Conservation (phyloP, 2,797 vertebrate species). For the Rhinella marina region DNA sequence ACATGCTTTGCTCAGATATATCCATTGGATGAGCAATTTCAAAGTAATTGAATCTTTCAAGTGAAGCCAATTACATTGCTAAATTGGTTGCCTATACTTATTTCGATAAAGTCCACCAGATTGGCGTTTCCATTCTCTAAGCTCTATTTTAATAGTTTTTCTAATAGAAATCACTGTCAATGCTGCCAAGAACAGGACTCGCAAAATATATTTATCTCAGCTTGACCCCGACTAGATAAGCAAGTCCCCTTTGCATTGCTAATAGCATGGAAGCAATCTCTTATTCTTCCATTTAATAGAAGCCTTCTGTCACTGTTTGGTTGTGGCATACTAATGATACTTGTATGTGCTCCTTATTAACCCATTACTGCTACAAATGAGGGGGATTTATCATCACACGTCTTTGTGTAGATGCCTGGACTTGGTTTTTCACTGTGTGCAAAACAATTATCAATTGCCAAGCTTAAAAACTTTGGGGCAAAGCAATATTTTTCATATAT, state of each 20-base stretch:
- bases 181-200: conserved; percentile 13
- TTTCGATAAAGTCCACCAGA: conserved; percentile 28
- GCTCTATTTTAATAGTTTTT: conserved; percentile 41
- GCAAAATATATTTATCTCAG: conserved; percentile 37
- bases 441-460: neutral
- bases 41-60: conserved; percentile 55
- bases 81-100: conserved; percentile 45
- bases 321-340: conserved; percentile 15
- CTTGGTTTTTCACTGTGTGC: neutral
- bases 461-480: neutral
- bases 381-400: neutral
- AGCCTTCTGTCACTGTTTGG: conserved; percentile 1
- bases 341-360: neutral
- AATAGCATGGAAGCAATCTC: conserved; percentile 14
- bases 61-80: conserved; percentile 52
- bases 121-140: conserved; percentile 26
- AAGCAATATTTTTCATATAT: neutral
- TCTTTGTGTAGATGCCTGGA: neutral
- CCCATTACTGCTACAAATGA: conserved; percentile 1
- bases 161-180: conserved; percentile 36
- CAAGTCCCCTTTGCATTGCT: conserved; percentile 14
- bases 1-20: conserved; percentile 9
- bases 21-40: conserved; percentile 29
- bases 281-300: conserved; percentile 19
- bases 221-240: conserved; percentile 40